Conservation (phyloP, 2,888 invertebrate genomes). For the Caenorhabditis angaria region DNA sequence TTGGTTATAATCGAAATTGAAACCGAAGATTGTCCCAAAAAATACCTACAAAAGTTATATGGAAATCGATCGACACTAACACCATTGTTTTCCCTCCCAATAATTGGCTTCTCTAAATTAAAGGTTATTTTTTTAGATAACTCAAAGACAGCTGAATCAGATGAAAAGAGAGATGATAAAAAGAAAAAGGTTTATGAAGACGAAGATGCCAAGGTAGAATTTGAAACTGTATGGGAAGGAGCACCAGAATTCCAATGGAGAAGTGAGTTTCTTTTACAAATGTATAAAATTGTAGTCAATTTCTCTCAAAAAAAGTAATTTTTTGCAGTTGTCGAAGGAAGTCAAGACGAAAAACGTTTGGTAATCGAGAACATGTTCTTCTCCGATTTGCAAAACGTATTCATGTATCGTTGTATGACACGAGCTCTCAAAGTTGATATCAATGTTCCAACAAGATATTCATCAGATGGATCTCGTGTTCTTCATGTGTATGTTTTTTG, state of each 20-base stretch:
- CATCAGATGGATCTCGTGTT: conserved; percentile 26
- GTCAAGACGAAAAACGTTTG: conserved; percentile 31
- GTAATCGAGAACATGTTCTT: conserved; percentile 47
- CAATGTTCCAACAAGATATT: conserved; percentile 38
- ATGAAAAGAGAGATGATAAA: conserved; percentile 5
- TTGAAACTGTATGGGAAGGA: conserved; percentile 53
- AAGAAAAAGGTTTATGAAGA: conserved; percentile 41
- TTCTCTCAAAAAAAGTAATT: neutral
- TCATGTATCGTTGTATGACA: conserved; percentile 50
- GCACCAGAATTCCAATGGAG: conserved; percentile 61
- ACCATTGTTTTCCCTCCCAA: too few relatives aligned
- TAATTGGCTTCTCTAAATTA: too few relatives aligned
- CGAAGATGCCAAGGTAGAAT: conserved; percentile 47
- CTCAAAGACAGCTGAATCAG: conserved; percentile 5
- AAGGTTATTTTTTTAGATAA: too few relatives aligned
- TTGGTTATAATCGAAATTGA: too few relatives aligned
- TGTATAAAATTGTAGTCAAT: neutral
- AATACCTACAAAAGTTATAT: too few relatives aligned
- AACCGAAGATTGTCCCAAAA: too few relatives aligned
- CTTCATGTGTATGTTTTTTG: conserved; percentile 22
- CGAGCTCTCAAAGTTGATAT: conserved; percentile 40
- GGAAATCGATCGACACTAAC: too few relatives aligned
- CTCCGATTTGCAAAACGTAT: conserved; percentile 48
- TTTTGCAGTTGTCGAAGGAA: conserved; percentile 30
- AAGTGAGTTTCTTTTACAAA: conserved; percentile 34